Percentiles rank a stretch among this genome's conserved stretches.
phyloP scores from a whole-genome alignment of 2,113 vertebrate species.

The Phylloscopus trochilus region DNA sequence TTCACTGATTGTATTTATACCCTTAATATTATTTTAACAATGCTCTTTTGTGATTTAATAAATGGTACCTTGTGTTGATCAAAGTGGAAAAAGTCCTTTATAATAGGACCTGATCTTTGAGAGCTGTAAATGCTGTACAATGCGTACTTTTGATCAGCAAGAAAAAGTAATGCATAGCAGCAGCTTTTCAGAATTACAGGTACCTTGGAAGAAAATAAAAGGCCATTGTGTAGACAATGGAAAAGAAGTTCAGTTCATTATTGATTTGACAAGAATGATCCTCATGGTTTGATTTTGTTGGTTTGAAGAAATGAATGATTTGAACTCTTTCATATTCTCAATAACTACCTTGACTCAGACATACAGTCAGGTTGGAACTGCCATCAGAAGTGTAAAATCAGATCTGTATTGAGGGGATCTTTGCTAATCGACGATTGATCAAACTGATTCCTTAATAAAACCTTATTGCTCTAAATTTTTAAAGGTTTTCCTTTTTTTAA shows the following conservation, averaged over 20 bases:
- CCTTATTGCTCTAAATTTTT: not conserved
- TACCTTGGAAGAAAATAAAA: slow-evolving; percentile 46
- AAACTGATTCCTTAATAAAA: not conserved
- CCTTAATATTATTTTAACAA: not conserved
- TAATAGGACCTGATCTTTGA: not conserved
- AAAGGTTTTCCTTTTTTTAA: not conserved
- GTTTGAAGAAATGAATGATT: not conserved
- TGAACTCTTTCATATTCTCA: not conserved
- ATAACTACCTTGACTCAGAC: not conserved
- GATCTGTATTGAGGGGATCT: not conserved
- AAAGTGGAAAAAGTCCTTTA: not conserved
- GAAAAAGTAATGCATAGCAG: not conserved
- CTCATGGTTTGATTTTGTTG: slow-evolving; percentile 42
- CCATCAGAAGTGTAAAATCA: not conserved
- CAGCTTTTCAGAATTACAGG: slow-evolving; percentile 21
- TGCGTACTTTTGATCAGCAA: slow-evolving; percentile 4
- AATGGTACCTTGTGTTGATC: not conserved
- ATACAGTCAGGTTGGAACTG: not conserved
- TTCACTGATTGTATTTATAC: not conserved
- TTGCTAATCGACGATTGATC: not conserved
- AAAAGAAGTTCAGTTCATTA: slow-evolving; percentile 10
- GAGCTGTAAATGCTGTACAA: not conserved
- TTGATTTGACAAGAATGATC: slow-evolving; percentile 27
- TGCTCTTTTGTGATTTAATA: not conserved
- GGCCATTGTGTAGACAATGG: slow-evolving; percentile 1